Percentiles rank a stretch among this genome's conserved stretches.
These are phyloP conservation scores for Athalia circularis DNA, from an alignment of 2,888 invertebrate genomes.

Conservation along the genomic window DNA sequence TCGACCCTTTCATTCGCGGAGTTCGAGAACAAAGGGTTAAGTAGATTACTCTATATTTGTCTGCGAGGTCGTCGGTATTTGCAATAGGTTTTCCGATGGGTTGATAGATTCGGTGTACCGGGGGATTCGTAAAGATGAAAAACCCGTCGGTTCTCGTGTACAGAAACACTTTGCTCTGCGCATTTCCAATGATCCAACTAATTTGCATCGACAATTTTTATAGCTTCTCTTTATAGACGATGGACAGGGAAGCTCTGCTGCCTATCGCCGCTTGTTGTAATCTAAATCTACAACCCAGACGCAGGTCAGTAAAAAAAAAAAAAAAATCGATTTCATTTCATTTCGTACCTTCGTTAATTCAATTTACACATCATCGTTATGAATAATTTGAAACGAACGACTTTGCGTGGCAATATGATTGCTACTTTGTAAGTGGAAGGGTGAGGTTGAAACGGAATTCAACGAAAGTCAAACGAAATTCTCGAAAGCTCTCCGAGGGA, in stretches of 20 bases:
- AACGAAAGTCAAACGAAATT: too few relatives aligned
- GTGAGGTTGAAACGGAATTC: too few relatives aligned
- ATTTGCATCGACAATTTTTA: constrained; percentile 36
- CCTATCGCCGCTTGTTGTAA: constrained; percentile 77
- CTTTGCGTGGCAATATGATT: too few relatives aligned
- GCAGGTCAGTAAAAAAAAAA: constrained; percentile 55
- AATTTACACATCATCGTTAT: background rate
- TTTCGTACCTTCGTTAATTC: background rate
- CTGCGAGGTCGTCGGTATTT: constrained; percentile 25
- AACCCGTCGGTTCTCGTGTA: background rate
- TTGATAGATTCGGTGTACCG: constrained; percentile 5
- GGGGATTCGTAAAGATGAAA: background rate
- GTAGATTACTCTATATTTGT: constrained; percentile 37
- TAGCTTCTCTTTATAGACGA: constrained; percentile 48
- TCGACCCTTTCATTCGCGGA: constrained; percentile 1
- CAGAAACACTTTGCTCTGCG: too few relatives aligned
- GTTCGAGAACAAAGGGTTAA: constrained; percentile 29
- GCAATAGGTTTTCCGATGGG: constrained; percentile 13
- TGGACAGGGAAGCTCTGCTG: constrained; percentile 76
- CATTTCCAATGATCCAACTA: background rate
- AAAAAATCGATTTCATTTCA: constrained; percentile 3
- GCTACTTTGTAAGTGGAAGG: too few relatives aligned
- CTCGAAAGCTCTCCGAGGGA: too few relatives aligned
- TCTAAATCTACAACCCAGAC: constrained; percentile 63
- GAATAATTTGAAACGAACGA: too few relatives aligned